phyloP scores from a whole-genome alignment of 2,113 vertebrate species.

The Ursus arctos region DNA sequence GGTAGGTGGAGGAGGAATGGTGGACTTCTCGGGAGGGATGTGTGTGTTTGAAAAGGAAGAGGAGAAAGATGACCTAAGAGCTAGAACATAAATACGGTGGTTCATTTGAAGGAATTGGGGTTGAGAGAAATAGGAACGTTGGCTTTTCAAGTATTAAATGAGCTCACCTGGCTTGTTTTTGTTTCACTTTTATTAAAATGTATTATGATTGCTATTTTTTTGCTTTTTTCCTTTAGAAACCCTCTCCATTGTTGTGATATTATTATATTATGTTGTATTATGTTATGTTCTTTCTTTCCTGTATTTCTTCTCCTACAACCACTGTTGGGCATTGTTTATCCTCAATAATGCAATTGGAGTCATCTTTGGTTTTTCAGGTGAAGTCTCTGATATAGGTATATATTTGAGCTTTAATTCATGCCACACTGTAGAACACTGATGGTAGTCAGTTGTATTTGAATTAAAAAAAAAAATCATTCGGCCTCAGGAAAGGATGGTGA shows the following conservation, averaged over 20 bases:
- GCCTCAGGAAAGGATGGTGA: background rate
- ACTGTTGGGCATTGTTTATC: background rate
- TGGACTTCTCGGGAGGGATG: background rate
- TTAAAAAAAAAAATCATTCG: background rate
- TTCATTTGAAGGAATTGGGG: background rate
- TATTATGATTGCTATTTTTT: background rate
- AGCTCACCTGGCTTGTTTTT: background rate
- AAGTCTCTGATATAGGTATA: background rate
- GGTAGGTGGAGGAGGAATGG: background rate
- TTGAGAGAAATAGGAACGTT: background rate
- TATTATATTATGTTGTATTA: background rate
- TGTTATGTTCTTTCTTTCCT: background rate
- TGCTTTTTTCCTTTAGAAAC: background rate
- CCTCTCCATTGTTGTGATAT: background rate
- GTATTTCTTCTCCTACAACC: background rate
- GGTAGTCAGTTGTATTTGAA: background rate
- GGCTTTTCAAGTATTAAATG: background rate
- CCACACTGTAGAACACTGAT: background rate
- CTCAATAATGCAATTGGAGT: accelerated
- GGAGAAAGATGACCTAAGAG: background rate
- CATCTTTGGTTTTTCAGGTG: background rate
- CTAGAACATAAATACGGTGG: background rate
- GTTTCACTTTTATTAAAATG: slow-evolving; percentile 7
- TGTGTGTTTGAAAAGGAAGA: background rate
- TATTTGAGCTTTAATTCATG: background rate